Conservation (phyloP, 1,140 invertebrate species). For the Paralvinella palmiformis region DNA sequence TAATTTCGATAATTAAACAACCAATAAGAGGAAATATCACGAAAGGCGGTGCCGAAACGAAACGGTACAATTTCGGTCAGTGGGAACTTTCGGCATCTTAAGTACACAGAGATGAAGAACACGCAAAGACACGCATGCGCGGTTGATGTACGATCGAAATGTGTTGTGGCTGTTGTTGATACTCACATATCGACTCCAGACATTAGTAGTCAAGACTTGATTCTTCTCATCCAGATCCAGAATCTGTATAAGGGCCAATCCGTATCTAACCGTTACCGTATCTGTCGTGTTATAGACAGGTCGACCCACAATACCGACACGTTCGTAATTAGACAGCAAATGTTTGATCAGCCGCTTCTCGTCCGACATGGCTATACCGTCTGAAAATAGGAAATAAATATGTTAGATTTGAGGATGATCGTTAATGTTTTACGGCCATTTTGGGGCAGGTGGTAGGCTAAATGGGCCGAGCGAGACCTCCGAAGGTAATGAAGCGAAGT, state of each 20-base stretch:
- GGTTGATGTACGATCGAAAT: too few relatives aligned
- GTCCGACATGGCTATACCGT: conserved; percentile 16
- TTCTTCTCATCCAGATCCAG: conserved; percentile 30
- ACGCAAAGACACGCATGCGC: too few relatives aligned
- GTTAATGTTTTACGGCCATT: not conserved
- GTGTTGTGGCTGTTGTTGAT: too few relatives aligned
- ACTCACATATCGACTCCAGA: conserved; percentile 26
- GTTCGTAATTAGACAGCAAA: conserved; percentile 20
- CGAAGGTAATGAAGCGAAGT: not conserved
- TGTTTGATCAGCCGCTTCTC: conserved; percentile 23
- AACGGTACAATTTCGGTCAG: too few relatives aligned
- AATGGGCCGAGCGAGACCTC: not conserved
- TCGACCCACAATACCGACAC: conserved; percentile 19
- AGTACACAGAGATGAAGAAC: too few relatives aligned
- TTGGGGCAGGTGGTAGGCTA: too few relatives aligned
- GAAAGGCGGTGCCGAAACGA: too few relatives aligned
- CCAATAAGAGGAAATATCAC: too few relatives aligned
- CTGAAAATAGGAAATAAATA: not conserved
- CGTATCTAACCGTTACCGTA: conserved; percentile 22
- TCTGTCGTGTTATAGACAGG: conserved; percentile 22
- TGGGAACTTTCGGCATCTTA: too few relatives aligned
- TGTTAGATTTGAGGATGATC: not conserved
- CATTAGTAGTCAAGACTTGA: conserved; percentile 27
- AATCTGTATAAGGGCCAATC: conserved; percentile 29
- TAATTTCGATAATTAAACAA: too few relatives aligned